phyloP scores from a whole-genome alignment of 2,797 vertebrate genomes.

The Eutrigla gurnardus region DNA sequence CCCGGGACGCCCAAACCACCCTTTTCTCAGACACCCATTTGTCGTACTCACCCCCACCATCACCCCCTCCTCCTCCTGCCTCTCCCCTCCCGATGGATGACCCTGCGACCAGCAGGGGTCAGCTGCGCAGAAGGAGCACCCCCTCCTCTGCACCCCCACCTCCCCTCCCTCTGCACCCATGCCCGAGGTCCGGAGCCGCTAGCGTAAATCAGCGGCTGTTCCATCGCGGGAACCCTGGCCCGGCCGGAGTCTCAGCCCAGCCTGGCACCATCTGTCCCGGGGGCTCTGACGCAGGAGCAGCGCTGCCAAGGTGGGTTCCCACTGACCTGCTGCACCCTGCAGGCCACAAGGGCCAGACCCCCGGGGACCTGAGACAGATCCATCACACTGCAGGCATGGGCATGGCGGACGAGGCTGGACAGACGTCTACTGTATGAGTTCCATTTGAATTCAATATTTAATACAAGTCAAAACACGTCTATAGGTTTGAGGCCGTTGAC shows the following conservation, averaged over 20 bases:
- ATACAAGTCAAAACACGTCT: too few species aligned
- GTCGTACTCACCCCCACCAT: slow-evolving; percentile 51
- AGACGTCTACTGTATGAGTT: slow-evolving; percentile 2
- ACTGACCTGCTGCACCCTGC: slow-evolving; percentile 67
- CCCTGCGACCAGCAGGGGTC: slow-evolving; percentile 81
- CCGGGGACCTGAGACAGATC: slow-evolving; percentile 62
- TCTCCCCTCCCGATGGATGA: slow-evolving; percentile 64
- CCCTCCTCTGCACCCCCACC: slow-evolving; percentile 29
- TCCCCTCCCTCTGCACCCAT: slow-evolving; percentile 28
- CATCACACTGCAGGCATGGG: slow-evolving; percentile 65
- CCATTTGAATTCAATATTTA: neutral
- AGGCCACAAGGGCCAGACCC: slow-evolving; percentile 51
- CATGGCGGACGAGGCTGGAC: slow-evolving; percentile 17
- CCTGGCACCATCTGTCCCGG: slow-evolving; percentile 82
- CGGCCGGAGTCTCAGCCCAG: slow-evolving; percentile 79
- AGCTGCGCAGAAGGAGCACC: slow-evolving; percentile 72
- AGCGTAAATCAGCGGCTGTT: slow-evolving; percentile 81
- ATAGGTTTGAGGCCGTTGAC: too few species aligned
- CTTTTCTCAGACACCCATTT: slow-evolving; percentile 84
- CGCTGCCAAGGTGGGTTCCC: slow-evolving; percentile 78
- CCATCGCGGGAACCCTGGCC: slow-evolving; percentile 79
- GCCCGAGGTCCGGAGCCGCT: slow-evolving; percentile 68
- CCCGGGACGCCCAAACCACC: slow-evolving; percentile 72
- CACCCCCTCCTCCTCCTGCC: slow-evolving; percentile 37
- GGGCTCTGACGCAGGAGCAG: slow-evolving; percentile 76